A percentile compares a stretch with the other conserved stretches of the same genome.
These are phyloP conservation scores for Lathronympha strigana DNA, from an alignment of 2,888 invertebrate species.

Conservation along the genomic window DNA sequence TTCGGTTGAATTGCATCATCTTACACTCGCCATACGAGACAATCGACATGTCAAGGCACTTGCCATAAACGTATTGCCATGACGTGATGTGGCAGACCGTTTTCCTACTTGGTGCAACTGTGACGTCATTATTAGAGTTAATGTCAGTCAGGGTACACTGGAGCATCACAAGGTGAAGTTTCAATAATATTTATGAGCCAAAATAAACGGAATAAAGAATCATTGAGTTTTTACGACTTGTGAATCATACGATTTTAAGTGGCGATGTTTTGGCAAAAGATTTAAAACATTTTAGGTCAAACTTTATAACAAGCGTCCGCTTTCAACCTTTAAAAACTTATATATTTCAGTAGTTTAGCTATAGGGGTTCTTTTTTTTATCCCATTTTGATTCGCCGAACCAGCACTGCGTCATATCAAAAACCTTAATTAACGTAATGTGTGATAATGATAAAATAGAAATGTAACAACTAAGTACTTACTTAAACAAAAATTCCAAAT, in stretches of 20 bases:
- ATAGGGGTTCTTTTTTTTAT: no score
- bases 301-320: neutral
- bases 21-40: constrained; percentile 28
- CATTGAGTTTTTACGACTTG: neutral
- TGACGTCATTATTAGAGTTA: constrained; percentile 17
- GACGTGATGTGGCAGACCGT: constrained; percentile 6
- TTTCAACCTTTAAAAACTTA: no score
- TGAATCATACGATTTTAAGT: neutral
- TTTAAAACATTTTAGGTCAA: neutral
- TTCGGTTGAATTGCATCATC: constrained; percentile 14
- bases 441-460: no score
- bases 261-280: neutral
- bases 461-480: no score
- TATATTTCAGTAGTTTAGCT: no score
- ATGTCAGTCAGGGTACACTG: constrained; percentile 4
- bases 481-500: no score
- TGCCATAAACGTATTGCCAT: constrained; percentile 17
- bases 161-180: constrained; percentile 8
- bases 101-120: constrained; percentile 6
- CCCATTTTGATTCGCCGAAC: no score
- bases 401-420: no score
- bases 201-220: neutral
- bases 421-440: no score
- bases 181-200: neutral
- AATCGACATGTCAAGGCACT: constrained; percentile 10